Base-by-base conservation (phyloP, 1,140 invertebrate species). In the Drosophila serrata region DNA sequence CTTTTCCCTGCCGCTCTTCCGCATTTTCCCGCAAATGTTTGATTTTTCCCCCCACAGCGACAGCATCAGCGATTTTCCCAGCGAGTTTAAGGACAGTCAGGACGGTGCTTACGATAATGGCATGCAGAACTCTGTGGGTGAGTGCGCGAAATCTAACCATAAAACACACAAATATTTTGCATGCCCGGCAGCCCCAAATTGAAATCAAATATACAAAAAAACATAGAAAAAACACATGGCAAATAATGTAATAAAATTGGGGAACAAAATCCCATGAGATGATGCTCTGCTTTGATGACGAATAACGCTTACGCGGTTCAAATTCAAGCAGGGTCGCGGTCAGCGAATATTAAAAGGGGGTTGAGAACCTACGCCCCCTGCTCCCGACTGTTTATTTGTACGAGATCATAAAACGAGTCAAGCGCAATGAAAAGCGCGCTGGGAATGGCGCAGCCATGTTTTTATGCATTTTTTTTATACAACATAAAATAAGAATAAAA, bases 101-200 rank as follows among this genome's bases (percentile, higher is more conserved):
- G 91, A 92, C 33, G 81, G 78, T 42, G 75, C 82, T 75, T 92
- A 92, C 62, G 92, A 93, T 75, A 93, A 93, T 91, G 93, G 94
- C 74, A 93, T 93, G 72, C 94, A 94, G 27, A 94, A 95, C 72
- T 94, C 94, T 61, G 95, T 95, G 79, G 94, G 95, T 95, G 80
- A 92, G 91, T 75, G 43, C 39, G 39, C 22, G 24, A 43, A 58
- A 55, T 76, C 40, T 60, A 62, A 42, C 37, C 56, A 76, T 79
- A 88, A 77, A 82, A 82, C 45, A 72, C 56, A 68, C 58, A 87
- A 87, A 87, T 88, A 87, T 82, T 90, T 81, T 81, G 51, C 72
- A 77, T 86, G 56, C 69, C 67, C 65, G 56, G 51, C 51, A 57
- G 81, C 75, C 49, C 19, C 48, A 81, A 85, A 86, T 86, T 69